A percentile compares a stretch with the other conserved stretches of the same genome.
Conservation (phyloP, 1,140 invertebrate species). For the Camponotus vicinus region DNA sequence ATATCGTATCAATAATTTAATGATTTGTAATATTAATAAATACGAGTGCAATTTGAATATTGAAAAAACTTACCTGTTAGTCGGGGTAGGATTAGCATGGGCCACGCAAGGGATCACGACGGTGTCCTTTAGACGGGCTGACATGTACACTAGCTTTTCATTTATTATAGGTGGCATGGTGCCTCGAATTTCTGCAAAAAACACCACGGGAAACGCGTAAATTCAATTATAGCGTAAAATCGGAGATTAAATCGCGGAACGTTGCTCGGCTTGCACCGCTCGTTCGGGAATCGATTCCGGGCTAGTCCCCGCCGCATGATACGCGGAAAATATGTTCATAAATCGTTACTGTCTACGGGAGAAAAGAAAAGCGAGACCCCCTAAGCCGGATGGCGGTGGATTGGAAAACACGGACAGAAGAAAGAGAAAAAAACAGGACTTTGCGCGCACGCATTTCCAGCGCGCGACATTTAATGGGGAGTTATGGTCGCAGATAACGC, state of each 20-base stretch:
- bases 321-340: constrained; percentile 85
- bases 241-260: constrained; percentile 30
- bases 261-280: not conserved
- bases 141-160: constrained; percentile 85
- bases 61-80: constrained; percentile 86
- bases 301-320: constrained; percentile 79
- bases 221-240: constrained; percentile 37
- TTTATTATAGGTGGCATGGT: constrained; percentile 87
- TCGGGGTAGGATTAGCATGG: constrained; percentile 88
- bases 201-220: constrained; percentile 3
- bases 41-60: not conserved
- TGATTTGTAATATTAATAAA: not conserved
- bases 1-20: not conserved
- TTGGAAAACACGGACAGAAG: not conserved
- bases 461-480: constrained; percentile 79
- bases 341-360: constrained; percentile 77
- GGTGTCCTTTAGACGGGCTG: constrained; percentile 86
- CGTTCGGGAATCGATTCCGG: constrained; percentile 76
- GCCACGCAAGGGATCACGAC: constrained; percentile 90
- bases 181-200: constrained; percentile 85
- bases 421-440: constrained; percentile 13
- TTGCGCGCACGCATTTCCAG: constrained; percentile 66
- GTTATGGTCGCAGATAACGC: constrained; percentile 78
- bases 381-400: constrained; percentile 10
- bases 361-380: constrained; percentile 56